phyloP scores from a whole-genome alignment of 2,888 invertebrate genomes.

The Pegoplata infirma region DNA sequence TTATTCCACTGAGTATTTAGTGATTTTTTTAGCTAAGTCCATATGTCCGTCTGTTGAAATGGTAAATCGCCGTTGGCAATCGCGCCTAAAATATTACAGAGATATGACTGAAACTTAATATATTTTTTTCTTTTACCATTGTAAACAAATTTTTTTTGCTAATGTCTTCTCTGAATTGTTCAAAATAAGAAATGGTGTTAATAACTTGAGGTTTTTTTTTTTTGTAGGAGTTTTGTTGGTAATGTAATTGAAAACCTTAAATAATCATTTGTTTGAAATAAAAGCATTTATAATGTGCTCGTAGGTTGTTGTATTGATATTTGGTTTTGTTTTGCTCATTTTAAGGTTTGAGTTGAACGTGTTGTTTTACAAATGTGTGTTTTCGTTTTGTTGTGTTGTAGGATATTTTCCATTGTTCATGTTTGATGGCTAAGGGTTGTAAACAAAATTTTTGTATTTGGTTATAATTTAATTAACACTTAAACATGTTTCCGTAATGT shows the following conservation, averaged over 20 bases:
- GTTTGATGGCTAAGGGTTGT: neutral
- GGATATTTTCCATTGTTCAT: neutral
- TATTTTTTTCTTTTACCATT: too few species aligned
- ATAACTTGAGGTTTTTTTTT: too few species aligned
- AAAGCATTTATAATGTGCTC: slow-evolving; percentile 25
- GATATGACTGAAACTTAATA: too few species aligned
- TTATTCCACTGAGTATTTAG: too few species aligned
- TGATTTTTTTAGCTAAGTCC: too few species aligned
- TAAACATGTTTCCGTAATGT: slow-evolving; percentile 53
- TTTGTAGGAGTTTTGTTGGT: slow-evolving; percentile 32
- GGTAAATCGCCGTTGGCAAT: too few species aligned
- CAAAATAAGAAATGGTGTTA: too few species aligned
- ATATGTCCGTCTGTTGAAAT: too few species aligned
- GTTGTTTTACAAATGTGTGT: slow-evolving; percentile 36
- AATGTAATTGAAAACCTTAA: slow-evolving; percentile 42
- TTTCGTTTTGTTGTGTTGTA: neutral
- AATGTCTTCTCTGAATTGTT: too few species aligned
- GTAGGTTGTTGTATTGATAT: neutral
- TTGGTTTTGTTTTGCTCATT: neutral
- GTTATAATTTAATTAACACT: slow-evolving; percentile 58
- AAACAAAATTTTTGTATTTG: slow-evolving; percentile 21
- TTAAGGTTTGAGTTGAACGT: slow-evolving; percentile 42
- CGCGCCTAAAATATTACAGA: too few species aligned
- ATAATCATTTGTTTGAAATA: slow-evolving; percentile 44
- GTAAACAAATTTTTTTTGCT: too few species aligned